Conservation (phyloP, 2,888 invertebrate genomes). For the Noctua comes region DNA sequence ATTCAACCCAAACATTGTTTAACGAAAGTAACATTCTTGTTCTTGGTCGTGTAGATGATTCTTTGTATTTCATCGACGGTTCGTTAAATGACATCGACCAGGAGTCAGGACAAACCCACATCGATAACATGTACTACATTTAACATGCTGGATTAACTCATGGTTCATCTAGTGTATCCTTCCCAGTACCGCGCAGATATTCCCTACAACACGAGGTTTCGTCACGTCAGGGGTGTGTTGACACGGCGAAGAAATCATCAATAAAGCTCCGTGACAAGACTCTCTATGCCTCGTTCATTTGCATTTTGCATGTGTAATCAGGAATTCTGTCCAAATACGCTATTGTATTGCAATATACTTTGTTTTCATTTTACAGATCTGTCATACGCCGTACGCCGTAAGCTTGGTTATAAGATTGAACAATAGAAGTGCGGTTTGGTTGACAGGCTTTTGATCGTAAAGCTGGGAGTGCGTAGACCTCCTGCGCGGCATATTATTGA, state of each 20-base stretch:
- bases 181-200: constrained; percentile 31
- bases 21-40: background rate
- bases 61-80: background rate
- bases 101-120: background rate
- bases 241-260: constrained; percentile 58
- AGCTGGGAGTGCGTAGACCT: constrained; percentile 30
- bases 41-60: background rate
- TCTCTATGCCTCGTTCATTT: constrained; percentile 48
- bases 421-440: constrained; percentile 34
- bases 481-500: constrained; percentile 23
- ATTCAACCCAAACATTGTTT: background rate
- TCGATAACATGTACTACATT: background rate
- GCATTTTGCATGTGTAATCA: constrained; percentile 61
- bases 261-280: constrained; percentile 58
- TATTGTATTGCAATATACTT: constrained; percentile 58
- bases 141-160: background rate
- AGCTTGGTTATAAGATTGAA: constrained; percentile 46
- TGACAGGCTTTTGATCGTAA: constrained; percentile 33
- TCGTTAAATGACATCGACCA: background rate
- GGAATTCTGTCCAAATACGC: constrained; percentile 59
- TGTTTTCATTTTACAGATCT: constrained; percentile 51
- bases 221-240: constrained; percentile 52
- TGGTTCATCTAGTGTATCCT: constrained; percentile 9
- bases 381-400: constrained; percentile 37
- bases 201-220: constrained; percentile 32